Percentiles rank a stretch among this genome's conserved stretches.
phyloP scores from a whole-genome alignment of 2,797 vertebrate species.

The Clamator glandarius region DNA sequence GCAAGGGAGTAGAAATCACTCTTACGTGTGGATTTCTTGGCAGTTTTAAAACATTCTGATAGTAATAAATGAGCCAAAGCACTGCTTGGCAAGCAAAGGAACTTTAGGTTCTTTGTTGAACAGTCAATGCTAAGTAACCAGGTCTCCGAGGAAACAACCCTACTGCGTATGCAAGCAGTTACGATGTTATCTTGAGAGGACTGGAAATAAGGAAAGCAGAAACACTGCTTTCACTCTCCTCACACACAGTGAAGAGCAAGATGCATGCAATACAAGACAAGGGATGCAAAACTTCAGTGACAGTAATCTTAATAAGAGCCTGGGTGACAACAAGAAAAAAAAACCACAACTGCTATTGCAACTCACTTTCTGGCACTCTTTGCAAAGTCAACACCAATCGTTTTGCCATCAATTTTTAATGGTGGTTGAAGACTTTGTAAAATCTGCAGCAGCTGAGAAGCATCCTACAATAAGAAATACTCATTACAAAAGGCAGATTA shows the following conservation, averaged over 20 bases:
- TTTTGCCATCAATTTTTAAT: constrained; percentile 97
- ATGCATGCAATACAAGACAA: not conserved
- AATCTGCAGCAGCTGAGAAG: constrained; percentile 96
- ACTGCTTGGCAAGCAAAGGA: not conserved
- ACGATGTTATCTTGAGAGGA: not conserved
- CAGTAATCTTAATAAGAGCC: not conserved
- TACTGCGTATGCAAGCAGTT: not conserved
- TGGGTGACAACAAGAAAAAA: not conserved
- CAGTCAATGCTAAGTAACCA: not conserved
- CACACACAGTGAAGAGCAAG: not conserved
- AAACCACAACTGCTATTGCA: not conserved
- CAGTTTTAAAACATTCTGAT: not conserved
- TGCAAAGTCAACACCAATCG: constrained; percentile 97
- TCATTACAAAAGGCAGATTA: not conserved
- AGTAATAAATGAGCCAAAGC: not conserved
- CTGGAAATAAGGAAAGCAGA: not conserved
- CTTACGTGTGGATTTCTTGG: not conserved
- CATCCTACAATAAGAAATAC: constrained; percentile 83
- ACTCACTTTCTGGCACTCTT: constrained; percentile 99
- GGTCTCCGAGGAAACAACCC: not conserved
- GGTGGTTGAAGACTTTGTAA: constrained; percentile 95
- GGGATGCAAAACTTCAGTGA: not conserved
- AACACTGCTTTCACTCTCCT: not conserved
- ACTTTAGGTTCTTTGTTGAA: not conserved
- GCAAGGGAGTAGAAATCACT: not conserved